Base-by-base conservation (phyloP, 2,888 invertebrate genomes). In the Xylota sylvarum region DNA sequence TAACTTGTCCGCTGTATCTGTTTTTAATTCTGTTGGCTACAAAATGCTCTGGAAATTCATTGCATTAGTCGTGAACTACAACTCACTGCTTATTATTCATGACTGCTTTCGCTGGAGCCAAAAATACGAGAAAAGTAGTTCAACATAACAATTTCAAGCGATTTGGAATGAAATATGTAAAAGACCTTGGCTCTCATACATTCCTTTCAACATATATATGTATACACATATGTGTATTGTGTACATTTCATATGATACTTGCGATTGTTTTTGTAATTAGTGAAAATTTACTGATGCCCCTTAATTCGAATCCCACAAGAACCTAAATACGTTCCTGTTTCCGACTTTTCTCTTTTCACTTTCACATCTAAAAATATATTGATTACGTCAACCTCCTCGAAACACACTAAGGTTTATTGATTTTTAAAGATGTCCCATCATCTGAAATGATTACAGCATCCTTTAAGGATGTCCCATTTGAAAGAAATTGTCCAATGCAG, bases 381-480 rank as follows among this genome's bases (percentile, higher is more conserved):
- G 40, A 78, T 78, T 78, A 78, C 78, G 69, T 78, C 78, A 78
- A 55, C 78, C 52, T 52, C 23, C 58, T 77, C 48, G 67, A 30
- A 62, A 37, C 4, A 72, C 37, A 19, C 10, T 23, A 30, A 46
- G 55, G 43, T 27, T 70, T 83, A 84, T 84, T 64, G 84, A 85
- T 80, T 85, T 80, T 10, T 55, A n/a, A n/a, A 27, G 9, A 73
- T 64, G 55, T 43, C 43, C 37, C 62, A 77, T 64, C 35, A 55
- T 43, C 43, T 40, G 23, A 82, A 77, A 40, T 9, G 48, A 27
- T 48, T 55, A 37, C 56, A 58, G 35, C 56, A 58, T 67, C 48
- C 46, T 58, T 7, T 32, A 43, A 23, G 32, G 19, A 14, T 35
- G 23, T 35, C 4, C 52, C 27, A 14, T 32, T 9, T 9, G 35